Base-by-base conservation (phyloP, 2,888 invertebrate genomes). In the Adelognathus sp. region DNA sequence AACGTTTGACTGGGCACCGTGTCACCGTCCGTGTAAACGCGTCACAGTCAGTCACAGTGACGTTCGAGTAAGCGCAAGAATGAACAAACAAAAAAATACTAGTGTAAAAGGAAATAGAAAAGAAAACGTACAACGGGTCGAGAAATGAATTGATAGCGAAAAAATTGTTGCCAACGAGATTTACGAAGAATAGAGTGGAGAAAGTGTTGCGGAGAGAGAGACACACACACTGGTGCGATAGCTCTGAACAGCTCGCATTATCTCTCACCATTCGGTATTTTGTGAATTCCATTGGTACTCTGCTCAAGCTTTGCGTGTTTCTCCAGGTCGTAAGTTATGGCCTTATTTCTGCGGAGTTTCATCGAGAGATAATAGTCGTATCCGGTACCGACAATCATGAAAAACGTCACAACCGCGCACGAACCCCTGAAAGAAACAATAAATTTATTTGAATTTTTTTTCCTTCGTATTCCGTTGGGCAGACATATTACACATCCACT, bases 381-480 rank as follows among this genome's bases (percentile, higher is more conserved):
- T 0, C 92, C 91, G 0, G 97, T 96, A 1, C 96, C 96, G 7
- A 92, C 87, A 18, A 94, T 88, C 86, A 97, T 93, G 64, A 96
- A 90, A 0, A 93, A 86, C 0, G 92, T 88, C 0, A 95, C 93
- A 11, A 92, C 85, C 11, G 90, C 88, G 18, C 93, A 93, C 1
- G 93, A 92, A n/a, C 92, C 92, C 73, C 95, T 95, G 88, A 61
- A 92, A 92, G 33, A 46, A n/a, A 79, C 6, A 76, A 39, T 36
- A 56, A 56, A 61, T 64, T 16, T 14, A 24, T 50, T 66, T 50
- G 5, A 36, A 50, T 16, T 5, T 24, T 31, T 21, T 14, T 7
- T 66, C 16, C 24, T 16, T 24, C 3, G n/a, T 39, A 36, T 36
- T 39, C n/a, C n/a, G n/a, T n/a, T n/a, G n/a, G n/a, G n/a, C n/a